Conservation (phyloP, 92 coral and sea anemone genomes). For the Zoanthus gigantus region DNA sequence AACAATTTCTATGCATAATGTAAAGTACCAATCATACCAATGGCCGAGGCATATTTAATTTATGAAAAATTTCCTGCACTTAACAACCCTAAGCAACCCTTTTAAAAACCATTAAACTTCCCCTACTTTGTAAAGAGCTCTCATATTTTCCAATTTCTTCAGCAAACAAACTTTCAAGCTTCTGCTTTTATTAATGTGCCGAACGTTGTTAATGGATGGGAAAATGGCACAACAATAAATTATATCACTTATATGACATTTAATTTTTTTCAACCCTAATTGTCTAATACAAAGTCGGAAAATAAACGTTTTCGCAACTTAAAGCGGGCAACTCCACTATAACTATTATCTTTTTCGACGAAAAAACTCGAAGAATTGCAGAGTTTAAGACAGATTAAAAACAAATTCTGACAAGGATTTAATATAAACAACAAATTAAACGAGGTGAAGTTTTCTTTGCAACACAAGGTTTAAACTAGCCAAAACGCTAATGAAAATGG, state of each 20-base stretch:
- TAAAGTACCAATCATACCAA: slow-evolving; percentile 15
- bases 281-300: neutral
- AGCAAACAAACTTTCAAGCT: slow-evolving; percentile 36
- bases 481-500: neutral
- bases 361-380: slow-evolving; percentile 23
- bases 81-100: slow-evolving; percentile 37
- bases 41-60: slow-evolving; percentile 22
- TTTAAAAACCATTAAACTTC: slow-evolving; percentile 35
- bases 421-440: neutral
- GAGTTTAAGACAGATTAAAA: slow-evolving; percentile 18
- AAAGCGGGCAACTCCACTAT: neutral
- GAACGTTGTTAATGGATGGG: slow-evolving; percentile 37
- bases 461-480: neutral
- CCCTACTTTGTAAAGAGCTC: slow-evolving; percentile 40
- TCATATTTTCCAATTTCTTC: slow-evolving; percentile 36
- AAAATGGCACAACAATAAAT: slow-evolving; percentile 24
- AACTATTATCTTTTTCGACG: neutral
- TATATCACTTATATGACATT: slow-evolving; percentile 9
- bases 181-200: slow-evolving; percentile 22
- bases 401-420: slow-evolving; percentile 10
- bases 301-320: neutral
- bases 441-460: neutral
- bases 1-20: slow-evolving; percentile 24
- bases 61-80: slow-evolving; percentile 40
- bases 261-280: neutral